phyloP scores from a whole-genome alignment of 2,113 vertebrate species.

The Talpa occidentalis region DNA sequence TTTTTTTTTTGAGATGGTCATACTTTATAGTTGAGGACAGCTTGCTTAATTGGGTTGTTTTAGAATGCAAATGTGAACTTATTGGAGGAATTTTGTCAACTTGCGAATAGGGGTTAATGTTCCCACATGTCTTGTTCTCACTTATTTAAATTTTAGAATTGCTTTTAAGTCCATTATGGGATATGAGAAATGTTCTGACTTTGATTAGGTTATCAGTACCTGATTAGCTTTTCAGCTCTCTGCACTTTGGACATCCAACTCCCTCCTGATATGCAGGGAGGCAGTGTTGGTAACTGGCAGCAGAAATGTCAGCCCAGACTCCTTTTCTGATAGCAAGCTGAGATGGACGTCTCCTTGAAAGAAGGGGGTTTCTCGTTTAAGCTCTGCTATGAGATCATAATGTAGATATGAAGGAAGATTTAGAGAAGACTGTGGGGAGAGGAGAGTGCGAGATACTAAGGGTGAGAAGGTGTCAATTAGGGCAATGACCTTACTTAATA shows the following conservation, averaged over 20 bases:
- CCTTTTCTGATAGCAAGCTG: neutral
- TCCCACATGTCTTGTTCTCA: conserved; percentile 9
- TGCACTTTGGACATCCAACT: neutral
- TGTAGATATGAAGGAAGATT: neutral
- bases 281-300: neutral
- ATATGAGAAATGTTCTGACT: neutral
- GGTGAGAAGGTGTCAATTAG: neutral
- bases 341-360: neutral
- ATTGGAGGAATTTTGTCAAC: neutral
- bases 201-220: neutral
- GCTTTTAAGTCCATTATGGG: neutral
- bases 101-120: neutral
- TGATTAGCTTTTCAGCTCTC: neutral
- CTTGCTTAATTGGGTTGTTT: conserved; percentile 50
- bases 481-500: neutral
- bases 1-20: neutral
- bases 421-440: neutral
- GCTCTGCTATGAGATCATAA: neutral
- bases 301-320: neutral
- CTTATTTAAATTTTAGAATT: conserved; percentile 25
- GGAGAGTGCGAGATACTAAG: neutral
- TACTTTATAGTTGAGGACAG: conserved; percentile 46
- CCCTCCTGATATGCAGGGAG: neutral
- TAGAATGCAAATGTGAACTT: conserved; percentile 41
- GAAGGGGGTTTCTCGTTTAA: neutral